Percentiles rank a stretch among this genome's conserved stretches.
Evolutionary conservation across 2,113 vertebrate species (phyloP).

Genomic region (Ailurus styani): DNA sequence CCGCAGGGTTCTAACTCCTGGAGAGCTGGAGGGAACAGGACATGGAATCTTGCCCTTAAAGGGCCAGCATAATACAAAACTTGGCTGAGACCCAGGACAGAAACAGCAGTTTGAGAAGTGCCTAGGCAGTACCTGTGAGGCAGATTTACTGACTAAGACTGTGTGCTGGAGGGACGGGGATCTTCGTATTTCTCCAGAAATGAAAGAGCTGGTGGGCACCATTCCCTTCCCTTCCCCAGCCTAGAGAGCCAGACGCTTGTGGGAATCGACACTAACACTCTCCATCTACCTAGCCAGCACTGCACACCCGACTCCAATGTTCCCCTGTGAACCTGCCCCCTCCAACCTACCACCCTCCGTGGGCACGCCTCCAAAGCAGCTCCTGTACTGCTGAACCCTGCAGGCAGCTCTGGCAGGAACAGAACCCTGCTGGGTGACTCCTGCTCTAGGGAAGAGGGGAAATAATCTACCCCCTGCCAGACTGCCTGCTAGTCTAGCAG

Average conservation of each 20-base stretch:
- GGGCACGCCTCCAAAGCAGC: background rate
- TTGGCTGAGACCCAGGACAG: background rate
- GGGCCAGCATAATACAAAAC: background rate
- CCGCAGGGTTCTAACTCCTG: background rate
- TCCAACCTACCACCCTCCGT: background rate
- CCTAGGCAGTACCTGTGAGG: background rate
- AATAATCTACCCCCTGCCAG: background rate
- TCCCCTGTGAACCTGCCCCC: background rate
- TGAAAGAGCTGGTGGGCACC: background rate
- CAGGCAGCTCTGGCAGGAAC: background rate
- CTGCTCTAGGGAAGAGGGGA: background rate
- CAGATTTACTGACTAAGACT: background rate
- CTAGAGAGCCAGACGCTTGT: background rate
- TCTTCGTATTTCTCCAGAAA: background rate
- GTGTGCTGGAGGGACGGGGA: background rate
- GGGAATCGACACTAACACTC: background rate
- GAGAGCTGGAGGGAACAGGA: background rate
- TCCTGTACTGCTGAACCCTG: background rate
- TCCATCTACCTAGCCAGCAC: background rate
- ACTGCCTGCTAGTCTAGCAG: background rate
- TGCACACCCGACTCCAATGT: background rate
- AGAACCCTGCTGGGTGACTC: background rate
- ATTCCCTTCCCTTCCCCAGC: background rate
- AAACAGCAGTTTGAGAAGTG: background rate
- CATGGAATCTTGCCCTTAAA: background rate